These are phyloP conservation scores for Montipora efflorescens DNA, from an alignment of 64 coral and sea anemone genomes.

Conservation along the genomic window DNA sequence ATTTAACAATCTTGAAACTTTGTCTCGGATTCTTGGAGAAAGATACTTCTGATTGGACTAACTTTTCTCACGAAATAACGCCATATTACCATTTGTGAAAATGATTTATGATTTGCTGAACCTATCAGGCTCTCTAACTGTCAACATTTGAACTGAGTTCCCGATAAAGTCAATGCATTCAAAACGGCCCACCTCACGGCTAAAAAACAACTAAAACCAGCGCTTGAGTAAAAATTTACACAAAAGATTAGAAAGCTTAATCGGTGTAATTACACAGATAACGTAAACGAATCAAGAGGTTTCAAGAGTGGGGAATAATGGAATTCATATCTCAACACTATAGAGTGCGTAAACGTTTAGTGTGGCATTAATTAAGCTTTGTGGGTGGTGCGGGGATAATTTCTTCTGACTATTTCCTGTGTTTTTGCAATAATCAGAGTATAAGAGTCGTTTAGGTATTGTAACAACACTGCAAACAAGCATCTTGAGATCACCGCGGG, in stretches of 20 bases:
- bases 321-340: background rate
- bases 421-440: conserved; percentile 27
- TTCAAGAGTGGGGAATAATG: conserved; percentile 4
- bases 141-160: background rate
- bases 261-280: background rate
- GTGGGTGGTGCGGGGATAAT: conserved; percentile 22
- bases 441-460: conserved; percentile 44
- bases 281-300: conserved; percentile 7
- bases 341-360: background rate
- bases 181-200: background rate
- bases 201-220: background rate
- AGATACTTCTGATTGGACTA: no score
- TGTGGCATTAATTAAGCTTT: conserved; percentile 52
- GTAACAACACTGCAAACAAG: conserved; percentile 36
- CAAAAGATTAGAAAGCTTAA: conserved; percentile 17
- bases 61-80: background rate
- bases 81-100: background rate
- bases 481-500: background rate
- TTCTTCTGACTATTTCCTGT: conserved; percentile 25
- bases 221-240: background rate
- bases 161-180: background rate
- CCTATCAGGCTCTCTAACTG: background rate
- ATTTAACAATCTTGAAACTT: no score
- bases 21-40: no score
- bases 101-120: conserved; percentile 31